These are phyloP conservation scores for Maccullochella peelii DNA, from an alignment of 2,113 vertebrate genomes.

Conservation along the genomic window DNA sequence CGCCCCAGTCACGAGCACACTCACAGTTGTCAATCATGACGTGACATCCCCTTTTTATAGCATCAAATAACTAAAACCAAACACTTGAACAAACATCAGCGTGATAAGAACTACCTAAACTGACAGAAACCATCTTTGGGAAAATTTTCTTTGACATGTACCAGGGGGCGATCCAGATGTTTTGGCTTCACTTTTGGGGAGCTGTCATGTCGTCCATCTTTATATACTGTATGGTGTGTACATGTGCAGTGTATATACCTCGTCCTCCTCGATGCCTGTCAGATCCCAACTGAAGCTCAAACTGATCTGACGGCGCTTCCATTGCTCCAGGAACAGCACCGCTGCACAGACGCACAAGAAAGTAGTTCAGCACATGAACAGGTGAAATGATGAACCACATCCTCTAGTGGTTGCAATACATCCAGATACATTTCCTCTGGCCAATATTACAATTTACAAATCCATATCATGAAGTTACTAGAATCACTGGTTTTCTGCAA, in stretches of 20 bases:
- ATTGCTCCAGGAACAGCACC: constrained; percentile 95
- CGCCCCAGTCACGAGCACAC: no score
- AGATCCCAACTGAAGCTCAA: constrained; percentile 97
- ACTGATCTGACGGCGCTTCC: constrained; percentile 96
- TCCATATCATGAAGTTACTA: not conserved
- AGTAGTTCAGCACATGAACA: not conserved
- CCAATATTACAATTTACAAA: not conserved
- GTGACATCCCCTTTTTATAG: no score
- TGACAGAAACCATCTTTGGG: no score
- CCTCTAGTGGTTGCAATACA: not conserved
- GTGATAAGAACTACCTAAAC: no score
- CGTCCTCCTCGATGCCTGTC: constrained; percentile 95
- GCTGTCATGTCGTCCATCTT: no score
- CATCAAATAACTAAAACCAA: no score
- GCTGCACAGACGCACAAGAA: constrained; percentile 78
- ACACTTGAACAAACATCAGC: no score
- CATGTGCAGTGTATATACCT: constrained; percentile 82
- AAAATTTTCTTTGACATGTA: no score
- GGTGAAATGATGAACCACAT: not conserved
- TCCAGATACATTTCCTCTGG: not conserved
- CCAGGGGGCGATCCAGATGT: no score
- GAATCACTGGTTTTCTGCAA: not conserved
- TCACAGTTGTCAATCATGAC: no score
- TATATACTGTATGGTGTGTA: not conserved
- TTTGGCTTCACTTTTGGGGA: no score